Base-by-base conservation (phyloP, 2,888 invertebrate species). In the Lasioglossum vierecki region DNA sequence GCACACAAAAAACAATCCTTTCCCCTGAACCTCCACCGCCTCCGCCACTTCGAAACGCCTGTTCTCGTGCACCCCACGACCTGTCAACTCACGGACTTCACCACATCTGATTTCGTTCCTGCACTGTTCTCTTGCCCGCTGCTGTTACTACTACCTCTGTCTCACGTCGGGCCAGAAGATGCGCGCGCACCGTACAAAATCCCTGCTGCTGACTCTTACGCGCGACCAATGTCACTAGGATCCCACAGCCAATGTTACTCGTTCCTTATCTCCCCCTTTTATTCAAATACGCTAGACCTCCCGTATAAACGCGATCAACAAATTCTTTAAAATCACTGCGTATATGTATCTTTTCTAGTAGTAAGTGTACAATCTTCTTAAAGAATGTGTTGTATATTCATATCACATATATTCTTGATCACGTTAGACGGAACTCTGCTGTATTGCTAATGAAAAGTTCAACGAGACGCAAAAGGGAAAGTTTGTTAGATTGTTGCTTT, bases 41-140 rank as follows among this genome's bases (percentile, higher is more conserved):
- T 84, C 91, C 86, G 76, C 85, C 83, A 84, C 83, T 88, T 73
- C 83, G 88, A 86, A 91, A 89, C 88, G 91, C 86, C 82, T 86
- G 92, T 87, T 84, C 89, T 85, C 88, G 87, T 88, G 86, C 91
- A 90, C 87, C 88, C 88, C 92, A 84, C 91, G 87, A 91, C 87
- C 92, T 92, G 92, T 92, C 92, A 92, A 91, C 90, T 90, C 89
- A 85, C 93, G 81, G 91, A 89, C 92, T 90, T 91, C 86, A 89
- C 89, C 88, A 89, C 91, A 91, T 91, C 90, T 89, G 90, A 91
- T 84, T 88, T 84, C 86, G 88, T 87, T 83, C 82, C 86, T 83
- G 79, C 81, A 90, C 87, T 89, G 90, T 83, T 87, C 84, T 86
- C 88, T 88, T 85, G 80, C 86, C 85, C 68, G 85, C 85, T 90